These are phyloP conservation scores for Brachionus rubens DNA, from an alignment of 1,140 invertebrate genomes.

Conservation along the genomic window DNA sequence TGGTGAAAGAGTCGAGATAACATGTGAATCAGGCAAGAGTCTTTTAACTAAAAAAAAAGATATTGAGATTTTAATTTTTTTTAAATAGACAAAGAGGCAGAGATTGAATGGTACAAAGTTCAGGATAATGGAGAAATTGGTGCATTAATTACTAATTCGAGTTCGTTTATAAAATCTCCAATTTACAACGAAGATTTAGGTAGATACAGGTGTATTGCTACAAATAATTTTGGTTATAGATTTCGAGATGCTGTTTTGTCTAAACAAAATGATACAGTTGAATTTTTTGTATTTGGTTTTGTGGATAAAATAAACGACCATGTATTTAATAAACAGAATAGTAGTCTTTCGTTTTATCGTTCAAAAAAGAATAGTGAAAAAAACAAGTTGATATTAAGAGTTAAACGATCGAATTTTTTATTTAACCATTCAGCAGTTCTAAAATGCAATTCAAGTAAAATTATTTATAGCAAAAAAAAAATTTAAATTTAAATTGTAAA, in stretches of 20 bases:
- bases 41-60: background rate
- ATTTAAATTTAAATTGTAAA: background rate
- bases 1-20: slow-evolving; percentile 12
- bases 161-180: background rate
- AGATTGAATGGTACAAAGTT: slow-evolving; percentile 31
- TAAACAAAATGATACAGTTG: slow-evolving; percentile 34
- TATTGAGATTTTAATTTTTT: background rate
- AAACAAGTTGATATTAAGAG: background rate
- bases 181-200: slow-evolving; percentile 9
- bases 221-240: slow-evolving; percentile 3
- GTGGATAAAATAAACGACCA: background rate
- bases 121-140: background rate
- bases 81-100: background rate
- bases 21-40: slow-evolving; percentile 9
- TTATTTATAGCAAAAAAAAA: too few species aligned
- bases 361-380: background rate
- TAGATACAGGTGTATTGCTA: slow-evolving; percentile 20
- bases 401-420: background rate
- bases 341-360: background rate
- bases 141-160: background rate
- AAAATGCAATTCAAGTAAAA: background rate
- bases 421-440: background rate
- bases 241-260: slow-evolving; percentile 17
- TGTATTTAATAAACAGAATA: background rate
- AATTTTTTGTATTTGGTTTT: slow-evolving; percentile 27